Evolutionary conservation across 37 sponge, comb jelly and placozoan genomes (phyloP), one percentile per base, ranked within the genome.

Genomic region (Geodia barretti): DNA sequence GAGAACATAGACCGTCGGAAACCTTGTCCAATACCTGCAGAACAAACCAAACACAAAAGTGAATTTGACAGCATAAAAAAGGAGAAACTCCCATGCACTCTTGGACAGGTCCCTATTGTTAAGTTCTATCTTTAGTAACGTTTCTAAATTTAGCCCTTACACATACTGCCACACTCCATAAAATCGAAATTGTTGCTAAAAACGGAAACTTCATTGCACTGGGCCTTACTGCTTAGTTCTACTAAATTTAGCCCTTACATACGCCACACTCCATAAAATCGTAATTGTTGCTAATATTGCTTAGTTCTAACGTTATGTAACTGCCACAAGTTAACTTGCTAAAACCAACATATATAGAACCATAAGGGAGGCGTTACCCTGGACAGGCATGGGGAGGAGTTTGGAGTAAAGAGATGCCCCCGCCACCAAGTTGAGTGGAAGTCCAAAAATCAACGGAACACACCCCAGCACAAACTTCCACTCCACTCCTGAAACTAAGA

Each of bases 1-100:
- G 88, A 88, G 26, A 74, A 84, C n/a, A 87, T 40, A 19, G 92
- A 88, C 34, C 93, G 79, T 20, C 96, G 79, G n/a, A 95, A n/a
- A 21, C 96, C 96, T 64, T 95, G 96, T 63, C 89, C 88, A 87
- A 94, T 83, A 28, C 95, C 93, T 93, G 63, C 7, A 47, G 54
- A n/a, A n/a, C n/a, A n/a, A n/a, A n/a, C n/a, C n/a, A n/a, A n/a
- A n/a, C n/a, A n/a, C n/a, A n/a, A n/a, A n/a, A n/a, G n/a, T n/a
- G n/a, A n/a, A n/a, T n/a, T n/a, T n/a, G n/a, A n/a, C n/a, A n/a
- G n/a, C n/a, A n/a, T n/a, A n/a, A n/a, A n/a, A n/a, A n/a, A n/a
- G n/a, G n/a, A n/a, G n/a, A n/a, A n/a, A n/a, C n/a, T n/a, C n/a
- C n/a, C n/a, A n/a, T n/a, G n/a, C n/a, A n/a, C n/a, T n/a, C n/a